Evolutionary conservation across 2,113 vertebrate species (phyloP), one percentile per base, ranked within the genome.

Genomic region (Lophochroa leadbeateri): DNA sequence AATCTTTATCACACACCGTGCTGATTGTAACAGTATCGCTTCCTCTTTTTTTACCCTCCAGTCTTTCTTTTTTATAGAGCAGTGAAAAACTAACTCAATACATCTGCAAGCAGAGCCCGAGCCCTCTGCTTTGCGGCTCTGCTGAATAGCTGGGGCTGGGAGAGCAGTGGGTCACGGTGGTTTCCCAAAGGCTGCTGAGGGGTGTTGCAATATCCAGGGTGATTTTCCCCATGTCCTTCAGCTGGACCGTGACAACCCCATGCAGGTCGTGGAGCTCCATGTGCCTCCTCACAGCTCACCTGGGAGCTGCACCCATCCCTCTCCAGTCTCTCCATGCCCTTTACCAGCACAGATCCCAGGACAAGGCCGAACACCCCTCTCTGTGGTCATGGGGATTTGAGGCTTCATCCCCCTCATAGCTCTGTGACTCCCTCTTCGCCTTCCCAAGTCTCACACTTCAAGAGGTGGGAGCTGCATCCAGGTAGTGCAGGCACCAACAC

Each of bases 1-100:
- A 98, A 98, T 97, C 94, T 97, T 97, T 93, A 97, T 98, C 94
- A 88, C 95, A 81, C 90, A 90, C 70, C 19, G 12, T 78, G 90
- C 94, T 87, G 96, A 97, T 97, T 97, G 96, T 94, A 93, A 96
- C 12, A 24, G 28, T 96, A 96, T 95, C 78, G 15, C 92, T 97
- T 97, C 94, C 92, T 43, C 58, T 76, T 20, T 20, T 10, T 17
- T 1, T 28, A 2, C 11, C 7, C 29, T 35, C 19, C 13, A 2
- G 1, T 17, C 4, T 10, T 41, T 50, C 7, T 33, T 16, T 28
- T 21, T 49, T 5, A 29, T n/a, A 63, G 28, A 47, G 12, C 35
- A 37, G 33, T 1, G 7, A 52, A 24, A 81, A 79, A 69, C 79
- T 14, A 50, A 60, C 77, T 50, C 2, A 0, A 31, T 60, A 2